Evolutionary conservation across 2,888 invertebrate species (phyloP), one percentile per base, ranked within the genome.

Genomic region (Drosophila affinis): DNA sequence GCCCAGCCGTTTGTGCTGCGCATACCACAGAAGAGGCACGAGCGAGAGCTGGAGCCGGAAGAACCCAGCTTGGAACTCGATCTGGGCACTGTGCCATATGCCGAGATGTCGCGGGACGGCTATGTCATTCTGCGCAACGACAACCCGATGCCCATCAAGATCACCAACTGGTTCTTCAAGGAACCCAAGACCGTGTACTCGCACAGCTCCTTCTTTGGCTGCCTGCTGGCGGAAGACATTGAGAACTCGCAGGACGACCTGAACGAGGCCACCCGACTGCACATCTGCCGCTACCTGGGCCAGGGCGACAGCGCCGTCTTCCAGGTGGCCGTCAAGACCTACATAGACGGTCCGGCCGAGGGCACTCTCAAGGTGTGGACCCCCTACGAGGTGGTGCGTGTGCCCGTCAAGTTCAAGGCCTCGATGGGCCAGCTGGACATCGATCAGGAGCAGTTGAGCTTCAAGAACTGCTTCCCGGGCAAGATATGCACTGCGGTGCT

Each of bases 391-490:
- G 93, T 94, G 78, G 93, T 96, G 57, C 94, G 94, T 59, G 93
- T 96, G 64, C 95, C 95, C n/a, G 94, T 97, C 62, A 94, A 94
- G 76, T 95, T 96, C 91, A 93, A 94, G 82, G 95, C 96, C n/a
- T 95, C 96, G 0, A 94, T 95, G 80, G 97, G 97, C 34, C 94
- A 94, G 87, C 93, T 97, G 71, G 94, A 95, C 91, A 93, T 95
- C 61, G 94, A 94, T 73, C 95, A 95, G 68, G 94, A 94, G 82
- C 93, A 94, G 84, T 92, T 97, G 39, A 93, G 95, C 56, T 96
- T 97, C 90, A 94, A 95, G 75, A 95, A 96, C 90, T 96, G 96
- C 87, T 97, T 96, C 93, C 97, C 96, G 73, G 96, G 95, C 75
- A 96, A 96, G 92, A 93, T 95, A 77, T 96, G 96, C 89, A 94